phyloP scores from a whole-genome alignment of 2,888 invertebrate species.

The Carcina quercana region DNA sequence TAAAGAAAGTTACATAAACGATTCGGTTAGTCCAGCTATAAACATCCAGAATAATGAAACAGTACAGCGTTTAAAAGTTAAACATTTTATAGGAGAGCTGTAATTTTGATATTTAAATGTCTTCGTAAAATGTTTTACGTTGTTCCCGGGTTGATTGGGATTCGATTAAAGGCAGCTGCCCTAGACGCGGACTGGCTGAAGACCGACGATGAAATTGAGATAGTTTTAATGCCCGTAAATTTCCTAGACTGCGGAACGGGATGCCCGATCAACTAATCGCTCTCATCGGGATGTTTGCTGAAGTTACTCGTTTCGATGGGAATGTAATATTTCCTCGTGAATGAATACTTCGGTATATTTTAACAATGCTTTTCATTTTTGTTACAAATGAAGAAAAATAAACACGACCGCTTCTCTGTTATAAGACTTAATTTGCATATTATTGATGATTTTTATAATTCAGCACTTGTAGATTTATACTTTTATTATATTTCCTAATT shows the following conservation, averaged over 20 bases:
- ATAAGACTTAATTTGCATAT: too few species aligned
- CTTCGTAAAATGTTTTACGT: constrained; percentile 58
- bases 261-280: constrained; percentile 60
- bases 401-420: too few species aligned
- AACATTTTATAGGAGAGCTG: constrained; percentile 34
- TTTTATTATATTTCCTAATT: too few species aligned
- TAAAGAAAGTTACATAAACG: constrained; percentile 32
- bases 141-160: constrained; percentile 60
- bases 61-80: constrained; percentile 49
- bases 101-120: constrained; percentile 50
- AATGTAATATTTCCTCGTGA: too few species aligned
- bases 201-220: constrained; percentile 59
- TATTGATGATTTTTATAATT: too few species aligned
- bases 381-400: too few species aligned
- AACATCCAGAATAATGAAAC: constrained; percentile 45
- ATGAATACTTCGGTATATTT: too few species aligned
- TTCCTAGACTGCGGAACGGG: constrained; percentile 47
- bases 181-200: constrained; percentile 42
- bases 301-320: constrained; percentile 49
- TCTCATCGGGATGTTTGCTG: constrained; percentile 45
- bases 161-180: constrained; percentile 65
- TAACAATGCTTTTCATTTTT: too few species aligned
- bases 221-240: constrained; percentile 72
- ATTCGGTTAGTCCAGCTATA: constrained; percentile 28
- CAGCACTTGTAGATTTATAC: too few species aligned